These are phyloP conservation scores for Antennarius maculatus DNA, from an alignment of 2,797 vertebrate genomes.

Conservation along the genomic window DNA sequence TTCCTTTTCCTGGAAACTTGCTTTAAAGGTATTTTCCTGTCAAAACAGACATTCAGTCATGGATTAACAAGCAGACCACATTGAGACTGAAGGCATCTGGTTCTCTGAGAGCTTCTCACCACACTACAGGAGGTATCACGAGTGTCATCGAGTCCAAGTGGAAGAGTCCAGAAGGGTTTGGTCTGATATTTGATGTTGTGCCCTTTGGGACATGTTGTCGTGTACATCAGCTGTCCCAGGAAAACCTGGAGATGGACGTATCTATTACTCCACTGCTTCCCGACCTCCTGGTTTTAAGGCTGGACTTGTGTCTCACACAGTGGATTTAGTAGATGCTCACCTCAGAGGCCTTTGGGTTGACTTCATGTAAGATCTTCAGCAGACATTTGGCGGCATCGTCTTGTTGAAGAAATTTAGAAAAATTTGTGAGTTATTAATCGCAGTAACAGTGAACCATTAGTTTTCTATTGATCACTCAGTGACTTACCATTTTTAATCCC, in stretches of 20 bases:
- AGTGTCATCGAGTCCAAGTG: not conserved
- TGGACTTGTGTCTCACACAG: not conserved
- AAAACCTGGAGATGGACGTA: conserved; percentile 46
- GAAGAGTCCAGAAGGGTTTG: conserved; percentile 1
- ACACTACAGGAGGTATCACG: not conserved
- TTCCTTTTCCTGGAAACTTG: conserved; percentile 18
- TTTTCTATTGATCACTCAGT: not conserved
- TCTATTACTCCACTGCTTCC: not conserved
- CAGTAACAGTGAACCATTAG: not conserved
- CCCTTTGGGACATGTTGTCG: conserved; percentile 32
- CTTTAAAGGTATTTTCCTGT: not conserved
- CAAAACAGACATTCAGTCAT: not conserved
- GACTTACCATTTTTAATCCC: conserved; percentile 23
- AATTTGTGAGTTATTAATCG: conserved; percentile 12
- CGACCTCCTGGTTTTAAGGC: not conserved
- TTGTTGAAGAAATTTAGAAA: conserved; percentile 37
- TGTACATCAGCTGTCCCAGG: conserved; percentile 42
- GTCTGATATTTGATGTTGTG: conserved; percentile 11
- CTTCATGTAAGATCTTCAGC: conserved; percentile 45
- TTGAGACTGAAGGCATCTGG: no score
- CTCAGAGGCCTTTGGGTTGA: conserved; percentile 26
- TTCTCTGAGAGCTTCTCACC: not conserved
- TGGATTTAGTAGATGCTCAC: conserved; percentile 15
- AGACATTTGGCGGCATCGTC: conserved; percentile 65
- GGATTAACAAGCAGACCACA: not conserved